Conservation (phyloP, 2,888 invertebrate genomes). For the Euphydryas editha region DNA sequence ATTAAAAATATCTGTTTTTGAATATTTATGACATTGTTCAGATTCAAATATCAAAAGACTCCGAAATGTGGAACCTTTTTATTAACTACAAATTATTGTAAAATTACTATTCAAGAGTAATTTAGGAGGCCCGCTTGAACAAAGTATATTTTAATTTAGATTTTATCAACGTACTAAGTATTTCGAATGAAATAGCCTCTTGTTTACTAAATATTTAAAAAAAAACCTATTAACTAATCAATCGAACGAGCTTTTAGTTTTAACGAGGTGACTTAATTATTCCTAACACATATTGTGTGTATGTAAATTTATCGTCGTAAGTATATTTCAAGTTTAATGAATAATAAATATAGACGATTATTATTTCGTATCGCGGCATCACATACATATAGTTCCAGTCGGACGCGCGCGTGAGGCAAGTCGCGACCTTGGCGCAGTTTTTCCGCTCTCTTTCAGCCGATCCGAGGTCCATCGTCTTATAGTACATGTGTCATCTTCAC, state of each 20-base stretch:
- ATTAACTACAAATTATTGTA: too few species aligned
- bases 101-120: too few species aligned
- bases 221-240: not conserved
- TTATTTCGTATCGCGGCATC: slow-evolving; percentile 38
- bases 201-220: slow-evolving; percentile 9
- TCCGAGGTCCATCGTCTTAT: slow-evolving; percentile 60
- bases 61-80: too few species aligned
- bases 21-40: too few species aligned
- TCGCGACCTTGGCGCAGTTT: slow-evolving; percentile 78
- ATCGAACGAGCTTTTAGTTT: not conserved
- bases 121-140: too few species aligned
- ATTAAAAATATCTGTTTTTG: too few species aligned
- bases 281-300: not conserved
- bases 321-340: not conserved
- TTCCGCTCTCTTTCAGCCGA: slow-evolving; percentile 82
- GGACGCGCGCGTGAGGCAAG: slow-evolving; percentile 71
- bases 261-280: slow-evolving; percentile 15
- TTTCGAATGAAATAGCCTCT: slow-evolving; percentile 1
- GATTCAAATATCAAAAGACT: too few species aligned
- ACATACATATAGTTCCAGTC: slow-evolving; percentile 61
- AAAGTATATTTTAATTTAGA: not conserved
- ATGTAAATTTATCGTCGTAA: not conserved
- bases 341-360: slow-evolving; percentile 23
- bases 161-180: not conserved
- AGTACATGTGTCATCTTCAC: slow-evolving; percentile 46